Evolutionary conservation across 1,140 invertebrate species (phyloP).

Genomic region (Plodia interpunctella): DNA sequence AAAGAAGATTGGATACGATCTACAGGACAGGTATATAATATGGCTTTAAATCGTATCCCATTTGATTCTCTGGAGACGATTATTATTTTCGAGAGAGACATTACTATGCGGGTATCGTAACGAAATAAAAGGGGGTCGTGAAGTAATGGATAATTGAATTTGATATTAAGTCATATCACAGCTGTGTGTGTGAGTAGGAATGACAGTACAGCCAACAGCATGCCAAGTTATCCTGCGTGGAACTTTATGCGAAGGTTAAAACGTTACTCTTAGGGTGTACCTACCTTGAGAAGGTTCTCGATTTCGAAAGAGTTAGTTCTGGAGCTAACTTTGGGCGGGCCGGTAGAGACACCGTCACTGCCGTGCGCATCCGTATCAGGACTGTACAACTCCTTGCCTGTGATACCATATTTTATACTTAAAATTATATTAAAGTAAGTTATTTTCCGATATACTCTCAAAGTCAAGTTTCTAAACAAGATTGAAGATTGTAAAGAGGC

Average conservation of each 20-base stretch:
- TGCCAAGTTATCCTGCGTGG: too few relatives aligned
- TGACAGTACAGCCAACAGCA: too few relatives aligned
- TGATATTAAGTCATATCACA: constrained; percentile 34
- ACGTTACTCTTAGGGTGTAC: too few relatives aligned
- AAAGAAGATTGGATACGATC: constrained; percentile 21
- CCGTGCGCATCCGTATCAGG: constrained; percentile 79
- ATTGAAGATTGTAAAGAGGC: too few relatives aligned
- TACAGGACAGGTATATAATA: constrained; percentile 28
- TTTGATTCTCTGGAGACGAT: constrained; percentile 32
- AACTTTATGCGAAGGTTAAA: constrained; percentile 11
- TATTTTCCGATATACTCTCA: too few relatives aligned
- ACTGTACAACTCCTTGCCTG: constrained; percentile 84
- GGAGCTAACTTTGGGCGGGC: constrained; percentile 81
- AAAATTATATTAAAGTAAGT: background rate
- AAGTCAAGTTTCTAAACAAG: too few relatives aligned
- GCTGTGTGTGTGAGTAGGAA: constrained; percentile 33
- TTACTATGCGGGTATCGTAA: constrained; percentile 38
- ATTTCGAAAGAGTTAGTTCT: constrained; percentile 93
- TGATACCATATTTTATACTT: background rate
- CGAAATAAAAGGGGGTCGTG: constrained; percentile 34
- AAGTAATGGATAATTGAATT: constrained; percentile 36
- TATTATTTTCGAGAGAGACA: constrained; percentile 40
- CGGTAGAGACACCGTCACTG: constrained; percentile 38
- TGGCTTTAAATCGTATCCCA: constrained; percentile 26
- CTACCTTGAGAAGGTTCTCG: constrained; percentile 89